Base-by-base conservation (phyloP, 2,797 vertebrate genomes). In the Danio tinwini region DNA sequence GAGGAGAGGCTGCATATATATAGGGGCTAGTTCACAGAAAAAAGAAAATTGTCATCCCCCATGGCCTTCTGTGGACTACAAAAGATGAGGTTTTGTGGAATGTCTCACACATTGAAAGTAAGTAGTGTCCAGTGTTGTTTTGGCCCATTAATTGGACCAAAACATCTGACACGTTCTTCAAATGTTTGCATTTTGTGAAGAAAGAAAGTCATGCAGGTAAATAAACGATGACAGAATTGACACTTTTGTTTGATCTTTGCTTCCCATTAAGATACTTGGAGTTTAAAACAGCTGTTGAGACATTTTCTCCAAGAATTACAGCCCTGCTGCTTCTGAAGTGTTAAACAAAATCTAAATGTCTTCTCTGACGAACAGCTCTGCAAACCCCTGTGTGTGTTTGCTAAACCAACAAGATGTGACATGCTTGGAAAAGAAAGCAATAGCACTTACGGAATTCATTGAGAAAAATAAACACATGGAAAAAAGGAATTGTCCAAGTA, bases 361-460 rank as follows among this genome's bases (percentile, higher is more conserved):
- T 78, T 29, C 50, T 68, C 39, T 55, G 39, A 21, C 55, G 65
- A 82, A 81, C 70, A 67, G 74, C 58, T 84, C 74, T 78, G 63
- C 81, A 82, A 55, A 80, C 68, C 45, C 80, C 82, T 52, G 58
- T 82, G 73, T 79, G 81, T 75, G 59, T 74, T 78, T 40, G 16
- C 69, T 80, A 82, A 83, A 53, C 78, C 62, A 80, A 76, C 74
- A 76, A 67, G 76, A 83, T 82, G 53, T 82, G 79, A 82, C 79
- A 83, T 82, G 76, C 68, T 80, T 65, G 84, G 80, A 82, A 77
- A 83, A 59, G 17, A 81, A 87, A 83, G 62, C 85, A 87, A 84
- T 79, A 83, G 86, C 86, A 83, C 86, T 88, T 87, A 82, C 68
- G 74, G 82, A 85, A 84, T 85, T 86, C 76, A 79, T 82, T 74